Evolutionary conservation across 2,113 vertebrate genomes (phyloP).

Genomic region (Pluvianellus socialis): DNA sequence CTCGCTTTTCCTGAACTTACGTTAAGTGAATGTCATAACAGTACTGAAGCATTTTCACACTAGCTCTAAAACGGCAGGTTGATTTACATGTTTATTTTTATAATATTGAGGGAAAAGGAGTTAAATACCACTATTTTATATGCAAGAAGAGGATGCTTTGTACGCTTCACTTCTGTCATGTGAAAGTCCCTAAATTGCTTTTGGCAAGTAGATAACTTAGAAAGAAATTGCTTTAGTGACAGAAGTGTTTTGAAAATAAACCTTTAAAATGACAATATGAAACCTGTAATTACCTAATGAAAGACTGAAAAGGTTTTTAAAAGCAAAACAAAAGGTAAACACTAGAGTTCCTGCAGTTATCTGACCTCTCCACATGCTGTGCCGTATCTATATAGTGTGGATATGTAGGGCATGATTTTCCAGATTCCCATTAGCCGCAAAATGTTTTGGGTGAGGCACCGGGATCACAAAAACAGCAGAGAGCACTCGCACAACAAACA

Average conservation of each 20-base stretch:
- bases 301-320: background rate
- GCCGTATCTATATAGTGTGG: rapidly evolving
- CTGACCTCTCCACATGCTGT: background rate
- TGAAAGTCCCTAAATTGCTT: background rate
- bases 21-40: background rate
- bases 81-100: background rate
- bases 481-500: background rate
- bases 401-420: background rate
- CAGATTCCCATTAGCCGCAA: background rate
- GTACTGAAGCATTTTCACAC: background rate
- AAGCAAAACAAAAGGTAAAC: background rate
- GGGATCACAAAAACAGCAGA: background rate
- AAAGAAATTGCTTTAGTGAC: conserved; percentile 14
- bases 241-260: conserved; percentile 55
- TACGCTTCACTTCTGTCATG: background rate
- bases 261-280: conserved; percentile 2
- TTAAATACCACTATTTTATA: background rate
- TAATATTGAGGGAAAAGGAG: background rate
- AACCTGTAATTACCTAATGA: conserved; percentile 36
- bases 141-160: background rate
- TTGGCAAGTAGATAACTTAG: conserved; percentile 25
- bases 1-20: background rate
- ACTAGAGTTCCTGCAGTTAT: background rate
- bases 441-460: background rate
- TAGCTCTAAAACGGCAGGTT: background rate